Percentiles rank a stretch among this genome's conserved stretches.
These are phyloP conservation scores for Lithobates pipiens DNA, from an alignment of 2,797 vertebrate species.

Conservation along the genomic window DNA sequence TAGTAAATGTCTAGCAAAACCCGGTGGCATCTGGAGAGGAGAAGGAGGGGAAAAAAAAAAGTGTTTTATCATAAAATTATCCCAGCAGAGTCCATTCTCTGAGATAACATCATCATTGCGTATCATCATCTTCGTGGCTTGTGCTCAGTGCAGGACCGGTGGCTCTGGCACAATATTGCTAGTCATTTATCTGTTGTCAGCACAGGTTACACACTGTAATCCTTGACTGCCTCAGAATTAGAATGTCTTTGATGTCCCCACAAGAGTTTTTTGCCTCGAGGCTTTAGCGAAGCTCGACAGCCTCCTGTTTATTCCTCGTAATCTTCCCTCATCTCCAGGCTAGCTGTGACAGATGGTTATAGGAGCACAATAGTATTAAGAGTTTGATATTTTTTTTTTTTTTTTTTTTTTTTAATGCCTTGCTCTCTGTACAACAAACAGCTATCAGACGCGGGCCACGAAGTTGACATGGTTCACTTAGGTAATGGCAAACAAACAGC, in stretches of 20 bases:
- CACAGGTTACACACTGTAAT: constrained; percentile 98
- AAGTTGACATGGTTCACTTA: constrained; percentile 88
- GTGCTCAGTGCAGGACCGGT: constrained; percentile 83
- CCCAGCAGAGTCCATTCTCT: constrained; percentile 86
- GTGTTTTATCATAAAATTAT: constrained; percentile 89
- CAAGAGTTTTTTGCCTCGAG: constrained; percentile 91
- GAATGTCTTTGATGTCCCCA: constrained; percentile 94
- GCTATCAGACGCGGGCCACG: constrained; percentile 89
- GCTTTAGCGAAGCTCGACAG: constrained; percentile 92
- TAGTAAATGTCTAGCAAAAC: constrained; percentile 94
- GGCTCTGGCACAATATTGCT: constrained; percentile 89
- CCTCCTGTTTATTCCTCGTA: constrained; percentile 92
- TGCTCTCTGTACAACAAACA: constrained; percentile 93
- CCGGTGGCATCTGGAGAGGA: constrained; percentile 83
- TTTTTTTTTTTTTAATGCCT: constrained; percentile 74
- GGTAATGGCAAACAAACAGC: constrained; percentile 91
- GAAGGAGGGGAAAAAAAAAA: constrained; percentile 62
- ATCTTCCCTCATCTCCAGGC: constrained; percentile 99
- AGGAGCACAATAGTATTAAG: constrained; percentile 99
- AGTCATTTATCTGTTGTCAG: constrained; percentile 93
- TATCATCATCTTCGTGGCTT: constrained; percentile 75
- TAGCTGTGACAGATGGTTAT: constrained; percentile 99
- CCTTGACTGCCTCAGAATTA: constrained; percentile 96
- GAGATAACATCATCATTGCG: constrained; percentile 85
- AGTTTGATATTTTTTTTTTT: constrained; percentile 87